phyloP scores from a whole-genome alignment of 2,113 vertebrate species.

The Oncorhynchus kisutch region DNA sequence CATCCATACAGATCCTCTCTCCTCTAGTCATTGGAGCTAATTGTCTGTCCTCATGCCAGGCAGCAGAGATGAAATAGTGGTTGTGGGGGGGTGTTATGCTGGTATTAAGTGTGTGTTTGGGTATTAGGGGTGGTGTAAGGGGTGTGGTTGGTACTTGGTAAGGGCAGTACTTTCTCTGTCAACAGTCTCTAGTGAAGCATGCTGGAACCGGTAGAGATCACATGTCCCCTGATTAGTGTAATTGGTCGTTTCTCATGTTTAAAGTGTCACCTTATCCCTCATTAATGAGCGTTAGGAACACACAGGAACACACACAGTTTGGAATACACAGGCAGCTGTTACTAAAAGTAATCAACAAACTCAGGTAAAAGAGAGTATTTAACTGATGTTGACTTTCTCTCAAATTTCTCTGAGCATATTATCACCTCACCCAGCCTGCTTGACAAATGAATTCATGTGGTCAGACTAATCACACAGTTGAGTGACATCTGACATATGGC shows the following conservation, averaged over 20 bases:
- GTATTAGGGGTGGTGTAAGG: slow-evolving; percentile 53
- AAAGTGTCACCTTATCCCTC: slow-evolving; percentile 38
- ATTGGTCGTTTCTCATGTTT: slow-evolving; percentile 47
- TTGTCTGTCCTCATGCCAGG: slow-evolving; percentile 59
- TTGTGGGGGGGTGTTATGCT: slow-evolving; percentile 30
- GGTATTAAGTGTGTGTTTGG: slow-evolving; percentile 16
- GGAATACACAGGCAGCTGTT: neutral
- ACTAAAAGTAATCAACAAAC: too few relatives aligned
- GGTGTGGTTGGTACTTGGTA: slow-evolving; percentile 55
- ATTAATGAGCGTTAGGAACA: slow-evolving; percentile 37
- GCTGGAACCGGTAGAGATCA: slow-evolving; percentile 57
- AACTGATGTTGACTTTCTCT: neutral
- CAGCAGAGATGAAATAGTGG: slow-evolving; percentile 33
- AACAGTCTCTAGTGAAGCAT: slow-evolving; percentile 67
- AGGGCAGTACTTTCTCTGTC: slow-evolving; percentile 56
- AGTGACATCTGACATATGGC: neutral
- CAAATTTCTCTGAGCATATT: neutral
- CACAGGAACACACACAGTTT: slow-evolving; percentile 3
- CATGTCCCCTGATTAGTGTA: slow-evolving; percentile 55
- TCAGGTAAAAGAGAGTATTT: too few relatives aligned
- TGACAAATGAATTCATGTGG: neutral
- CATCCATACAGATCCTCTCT: slow-evolving; percentile 49
- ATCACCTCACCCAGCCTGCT: neutral
- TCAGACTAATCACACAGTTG: neutral
- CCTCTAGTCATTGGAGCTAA: slow-evolving; percentile 59